Evolutionary conservation across 1,140 invertebrate species (phyloP).

Genomic region (Spodoptera litura): DNA sequence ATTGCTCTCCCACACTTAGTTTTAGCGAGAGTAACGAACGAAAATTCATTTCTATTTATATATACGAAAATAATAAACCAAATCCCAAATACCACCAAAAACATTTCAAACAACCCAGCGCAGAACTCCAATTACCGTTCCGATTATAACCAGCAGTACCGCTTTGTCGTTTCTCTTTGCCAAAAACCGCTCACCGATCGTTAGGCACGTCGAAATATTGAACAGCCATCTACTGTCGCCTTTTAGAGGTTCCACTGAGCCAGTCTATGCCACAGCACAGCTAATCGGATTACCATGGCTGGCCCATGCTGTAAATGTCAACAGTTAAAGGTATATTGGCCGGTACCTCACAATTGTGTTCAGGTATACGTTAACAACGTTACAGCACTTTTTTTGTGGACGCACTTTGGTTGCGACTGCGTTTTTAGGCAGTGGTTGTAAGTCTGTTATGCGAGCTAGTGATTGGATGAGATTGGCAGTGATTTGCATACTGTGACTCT

Average conservation of each 20-base stretch:
- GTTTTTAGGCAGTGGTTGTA: background rate
- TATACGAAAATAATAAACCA: too few species aligned
- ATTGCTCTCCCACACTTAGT: too few species aligned
- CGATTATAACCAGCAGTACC: conserved; percentile 31
- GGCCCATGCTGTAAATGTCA: conserved; percentile 48
- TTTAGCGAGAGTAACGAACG: too few species aligned
- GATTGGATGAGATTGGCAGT: too few species aligned
- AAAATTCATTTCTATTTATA: too few species aligned
- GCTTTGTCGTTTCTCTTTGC: conserved; percentile 32
- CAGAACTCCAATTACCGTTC: conserved; percentile 31
- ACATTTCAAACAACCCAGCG: background rate
- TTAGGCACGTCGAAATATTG: conserved; percentile 42
- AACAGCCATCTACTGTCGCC: conserved; percentile 32
- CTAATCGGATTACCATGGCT: conserved; percentile 51
- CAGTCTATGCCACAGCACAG: conserved; percentile 37
- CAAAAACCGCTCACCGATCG: conserved; percentile 36
- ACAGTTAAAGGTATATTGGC: conserved; percentile 49
- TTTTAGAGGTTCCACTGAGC: conserved; percentile 27
- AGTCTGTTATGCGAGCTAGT: too few species aligned
- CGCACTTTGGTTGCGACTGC: background rate
- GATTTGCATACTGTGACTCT: too few species aligned
- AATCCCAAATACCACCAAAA: too few species aligned
- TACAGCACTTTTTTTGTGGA: background rate
- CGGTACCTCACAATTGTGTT: conserved; percentile 12
- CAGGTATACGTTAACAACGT: background rate